phyloP scores from a whole-genome alignment of 2,113 vertebrate species.

The Rhinopomastus cyanomelas region DNA sequence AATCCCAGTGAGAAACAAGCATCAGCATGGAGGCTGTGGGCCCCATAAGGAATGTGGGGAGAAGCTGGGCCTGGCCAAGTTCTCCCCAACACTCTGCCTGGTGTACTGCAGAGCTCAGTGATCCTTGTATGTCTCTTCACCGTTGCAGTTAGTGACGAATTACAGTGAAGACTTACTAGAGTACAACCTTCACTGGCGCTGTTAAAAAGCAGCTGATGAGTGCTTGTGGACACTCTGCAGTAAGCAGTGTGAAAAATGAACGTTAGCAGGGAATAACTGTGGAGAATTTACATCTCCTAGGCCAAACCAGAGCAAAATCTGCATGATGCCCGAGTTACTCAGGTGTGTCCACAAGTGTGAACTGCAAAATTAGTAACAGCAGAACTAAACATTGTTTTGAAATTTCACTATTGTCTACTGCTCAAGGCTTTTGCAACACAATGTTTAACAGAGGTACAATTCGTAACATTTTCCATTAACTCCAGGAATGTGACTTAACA shows the following conservation, averaged over 20 bases:
- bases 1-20: neutral
- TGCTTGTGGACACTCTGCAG: neutral
- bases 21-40: neutral
- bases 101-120: neutral
- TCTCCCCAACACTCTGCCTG: neutral
- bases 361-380: neutral
- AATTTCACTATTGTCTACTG: neutral
- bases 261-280: neutral
- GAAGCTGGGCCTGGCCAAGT: neutral
- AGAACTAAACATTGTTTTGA: neutral
- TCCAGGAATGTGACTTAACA: no score
- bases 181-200: neutral
- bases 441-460: no score
- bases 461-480: no score
- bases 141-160: neutral
- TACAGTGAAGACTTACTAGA: neutral
- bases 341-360: no score
- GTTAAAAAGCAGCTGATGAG: no score
- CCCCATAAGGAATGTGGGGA: neutral
- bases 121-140: neutral
- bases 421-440: neutral
- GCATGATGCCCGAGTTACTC: no score
- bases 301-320: neutral
- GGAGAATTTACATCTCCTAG: accelerated
- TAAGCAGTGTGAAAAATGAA: neutral